Conservation (phyloP, 2,113 vertebrate genomes). For the Lagopus muta region DNA sequence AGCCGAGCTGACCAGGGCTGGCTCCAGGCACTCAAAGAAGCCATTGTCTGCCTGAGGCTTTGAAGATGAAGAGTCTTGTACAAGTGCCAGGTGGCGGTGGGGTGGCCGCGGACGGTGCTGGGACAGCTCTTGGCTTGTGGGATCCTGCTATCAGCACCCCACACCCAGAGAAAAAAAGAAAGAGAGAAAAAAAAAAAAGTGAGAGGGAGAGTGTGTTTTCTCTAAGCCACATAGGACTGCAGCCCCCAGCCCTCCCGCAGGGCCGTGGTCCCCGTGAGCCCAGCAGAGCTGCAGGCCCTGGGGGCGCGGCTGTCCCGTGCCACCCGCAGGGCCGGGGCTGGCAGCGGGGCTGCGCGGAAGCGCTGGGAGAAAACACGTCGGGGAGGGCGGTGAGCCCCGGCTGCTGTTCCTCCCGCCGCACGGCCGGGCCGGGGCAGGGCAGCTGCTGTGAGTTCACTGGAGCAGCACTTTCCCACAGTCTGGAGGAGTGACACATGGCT, state of each 20-base stretch:
- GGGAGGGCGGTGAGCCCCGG: slow-evolving; percentile 81
- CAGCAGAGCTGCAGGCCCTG: neutral
- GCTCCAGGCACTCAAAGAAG: slow-evolving; percentile 50
- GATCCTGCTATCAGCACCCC: slow-evolving; percentile 19
- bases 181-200: neutral
- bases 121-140: neutral
- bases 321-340: slow-evolving; percentile 41
- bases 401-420: slow-evolving; percentile 80
- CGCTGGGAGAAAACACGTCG: slow-evolving; percentile 77
- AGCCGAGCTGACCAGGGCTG: neutral
- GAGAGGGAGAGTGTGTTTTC: neutral
- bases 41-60: slow-evolving; percentile 59
- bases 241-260: neutral
- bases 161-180: neutral
- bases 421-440: slow-evolving; percentile 81
- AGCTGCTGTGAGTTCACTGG: slow-evolving; percentile 91
- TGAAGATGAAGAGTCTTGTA: slow-evolving; percentile 52
- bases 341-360: slow-evolving; percentile 67
- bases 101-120: neutral
- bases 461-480: slow-evolving; percentile 99
- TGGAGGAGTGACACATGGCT: slow-evolving; percentile 97
- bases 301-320: slow-evolving; percentile 63
- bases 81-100: slow-evolving; percentile 54
- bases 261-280: neutral
- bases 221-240: neutral